Percentiles rank a stretch among this genome's conserved stretches.
Conservation (phyloP, 2,888 invertebrate species). For the Scaptomyza caliginosa region DNA sequence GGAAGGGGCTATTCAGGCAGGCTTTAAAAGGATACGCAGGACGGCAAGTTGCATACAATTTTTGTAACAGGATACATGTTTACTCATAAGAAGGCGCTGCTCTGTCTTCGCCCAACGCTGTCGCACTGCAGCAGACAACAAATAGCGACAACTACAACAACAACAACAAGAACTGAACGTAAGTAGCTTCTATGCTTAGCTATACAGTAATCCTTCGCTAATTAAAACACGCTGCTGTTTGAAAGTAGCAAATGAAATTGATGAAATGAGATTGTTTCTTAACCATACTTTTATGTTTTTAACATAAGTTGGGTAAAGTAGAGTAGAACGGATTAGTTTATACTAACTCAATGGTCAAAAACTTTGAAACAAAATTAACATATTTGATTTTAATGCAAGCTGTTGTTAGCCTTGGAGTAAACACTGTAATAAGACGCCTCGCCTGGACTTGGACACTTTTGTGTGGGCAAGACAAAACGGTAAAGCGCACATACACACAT, state of each 20-base stretch:
- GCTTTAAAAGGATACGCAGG: slow-evolving; percentile 56
- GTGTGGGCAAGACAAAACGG: slow-evolving; percentile 53
- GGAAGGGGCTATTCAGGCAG: slow-evolving; percentile 35
- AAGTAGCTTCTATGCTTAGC: slow-evolving; percentile 69
- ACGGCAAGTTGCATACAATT: slow-evolving; percentile 29
- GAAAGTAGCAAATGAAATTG: neutral
- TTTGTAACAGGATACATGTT: slow-evolving; percentile 73
- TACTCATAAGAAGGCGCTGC: slow-evolving; percentile 63
- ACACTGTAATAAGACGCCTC: slow-evolving; percentile 56
- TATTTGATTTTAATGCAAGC: neutral
- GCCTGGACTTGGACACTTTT: slow-evolving; percentile 54
- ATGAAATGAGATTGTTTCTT: too few species aligned
- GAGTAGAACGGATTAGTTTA: too few species aligned
- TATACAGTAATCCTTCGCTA: slow-evolving; percentile 31
- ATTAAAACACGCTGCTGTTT: neutral
- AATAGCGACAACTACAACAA: slow-evolving; percentile 33
- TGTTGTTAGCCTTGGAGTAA: neutral
- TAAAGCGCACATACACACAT: neutral
- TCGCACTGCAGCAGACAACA: slow-evolving; percentile 59
- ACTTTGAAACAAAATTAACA: neutral
- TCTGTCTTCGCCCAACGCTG: slow-evolving; percentile 44
- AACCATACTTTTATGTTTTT: too few species aligned
- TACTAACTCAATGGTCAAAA: too few species aligned
- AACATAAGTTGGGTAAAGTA: too few species aligned
- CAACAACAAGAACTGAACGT: slow-evolving; percentile 36